Conservation (phyloP, 2,797 vertebrate species). For the Hozukius guyotensis region DNA sequence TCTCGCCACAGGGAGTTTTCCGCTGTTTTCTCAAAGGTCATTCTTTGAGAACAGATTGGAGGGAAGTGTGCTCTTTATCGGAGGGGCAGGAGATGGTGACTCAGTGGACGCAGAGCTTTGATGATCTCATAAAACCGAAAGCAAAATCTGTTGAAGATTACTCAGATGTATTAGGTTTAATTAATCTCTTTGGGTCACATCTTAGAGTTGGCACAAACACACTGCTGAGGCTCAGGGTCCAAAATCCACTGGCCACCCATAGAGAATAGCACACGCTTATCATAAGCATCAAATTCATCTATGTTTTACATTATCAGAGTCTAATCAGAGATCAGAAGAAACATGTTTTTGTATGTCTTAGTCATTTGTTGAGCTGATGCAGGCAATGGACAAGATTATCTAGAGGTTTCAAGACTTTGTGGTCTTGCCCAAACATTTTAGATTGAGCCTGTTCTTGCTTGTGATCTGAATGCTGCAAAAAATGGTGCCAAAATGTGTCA, state of each 20-base stretch:
- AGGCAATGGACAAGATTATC: not conserved
- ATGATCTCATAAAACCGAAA: slow-evolving; percentile 70
- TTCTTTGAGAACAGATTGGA: slow-evolving; percentile 69
- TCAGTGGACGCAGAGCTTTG: slow-evolving; percentile 64
- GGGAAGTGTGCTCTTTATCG: slow-evolving; percentile 76
- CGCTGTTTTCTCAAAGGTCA: slow-evolving; percentile 65
- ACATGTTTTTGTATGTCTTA: not conserved
- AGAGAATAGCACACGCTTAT: not conserved
- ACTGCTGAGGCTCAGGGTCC: not conserved
- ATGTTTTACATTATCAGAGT: not conserved
- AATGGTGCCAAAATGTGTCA: rapidly evolving
- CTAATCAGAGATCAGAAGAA: not conserved
- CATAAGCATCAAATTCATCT: not conserved
- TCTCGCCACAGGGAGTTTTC: slow-evolving; percentile 66
- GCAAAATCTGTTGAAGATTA: slow-evolving; percentile 64
- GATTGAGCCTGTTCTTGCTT: not conserved
- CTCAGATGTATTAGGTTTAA: slow-evolving; percentile 58
- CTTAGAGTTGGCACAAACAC: slow-evolving; percentile 41
- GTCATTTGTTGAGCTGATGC: not conserved
- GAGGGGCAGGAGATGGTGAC: slow-evolving; percentile 62
- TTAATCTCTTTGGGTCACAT: slow-evolving; percentile 62
- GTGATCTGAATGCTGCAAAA: not conserved
- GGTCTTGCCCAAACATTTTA: not conserved
- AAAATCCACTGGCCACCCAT: slow-evolving; percentile 14
- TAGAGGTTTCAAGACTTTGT: not conserved